Evolutionary conservation across 2,113 vertebrate genomes (phyloP), one percentile per base, ranked within the genome.

Genomic region (Salvelinus alpinus): DNA sequence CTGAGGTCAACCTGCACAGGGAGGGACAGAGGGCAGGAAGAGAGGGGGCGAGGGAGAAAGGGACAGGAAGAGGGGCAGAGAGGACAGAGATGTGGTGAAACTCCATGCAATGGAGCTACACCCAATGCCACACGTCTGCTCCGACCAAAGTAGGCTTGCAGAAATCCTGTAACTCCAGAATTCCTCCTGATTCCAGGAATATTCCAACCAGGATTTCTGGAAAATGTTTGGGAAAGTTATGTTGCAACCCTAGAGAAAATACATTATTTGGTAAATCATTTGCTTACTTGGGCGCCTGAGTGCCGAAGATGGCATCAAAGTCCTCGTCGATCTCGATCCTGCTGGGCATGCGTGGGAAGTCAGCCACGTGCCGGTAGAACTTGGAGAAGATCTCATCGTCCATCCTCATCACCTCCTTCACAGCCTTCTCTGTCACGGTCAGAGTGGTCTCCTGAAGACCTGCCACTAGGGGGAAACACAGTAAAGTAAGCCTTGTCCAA

Each of bases 311-410:
- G 80, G 93, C 86, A 88, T 99, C 97, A 0, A 99, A 98, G 84
- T 99, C 97, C 8, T 94, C 93, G 0, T 94, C 94, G 62, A 99
- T 91, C 73, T 96, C 94, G 75, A 97, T 93, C 74, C 90, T 85
- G 67, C 88, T 89, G 27, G 91, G 86, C 72, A 93, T 84, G 57
- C 86, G 89, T 0, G 94, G 92, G 24, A 93, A 91, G 70, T 96
- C 95, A 0, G 88, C 70, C 66, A 96, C 31, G 1, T 86, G 94
- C 38, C 93, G 93, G 91, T 99, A 99, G 86, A 99, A 99, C 84
- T 94, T 97, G 77, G 96, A 95, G 92, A 99, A 99, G 0, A 97
- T 96, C 86, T 99, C 98, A 0, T 99, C 98, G 11, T 99, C 98
- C 27, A 95, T 78, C 87, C 95, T 96, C 97, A 99, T 99, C 78